A percentile compares a stretch with the other conserved stretches of the same genome.
Conservation (phyloP, 64 coral and sea anemone species). For the Stichodactyla helianthus region DNA sequence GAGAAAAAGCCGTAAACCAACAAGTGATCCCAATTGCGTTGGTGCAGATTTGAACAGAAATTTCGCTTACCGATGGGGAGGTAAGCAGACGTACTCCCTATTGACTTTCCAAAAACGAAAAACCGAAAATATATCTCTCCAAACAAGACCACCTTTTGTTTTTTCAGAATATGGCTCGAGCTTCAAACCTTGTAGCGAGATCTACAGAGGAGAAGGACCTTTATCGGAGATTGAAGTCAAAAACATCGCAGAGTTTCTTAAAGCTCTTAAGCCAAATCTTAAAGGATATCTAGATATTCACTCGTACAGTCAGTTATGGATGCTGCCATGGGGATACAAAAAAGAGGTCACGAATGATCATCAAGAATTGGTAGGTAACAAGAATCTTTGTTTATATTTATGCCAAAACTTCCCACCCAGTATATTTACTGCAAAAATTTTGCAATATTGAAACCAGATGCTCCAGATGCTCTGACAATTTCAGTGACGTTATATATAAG, state of each 20-base stretch:
- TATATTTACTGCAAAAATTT: no score
- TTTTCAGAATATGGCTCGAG: constrained; percentile 3
- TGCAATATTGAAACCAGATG: no score
- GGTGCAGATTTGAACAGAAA: constrained; percentile 93
- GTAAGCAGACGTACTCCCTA: not conserved
- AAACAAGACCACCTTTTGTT: not conserved
- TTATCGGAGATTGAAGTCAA: constrained; percentile 52
- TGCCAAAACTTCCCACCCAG: no score
- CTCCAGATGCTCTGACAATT: no score
- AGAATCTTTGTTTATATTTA: not conserved
- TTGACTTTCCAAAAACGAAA: not conserved
- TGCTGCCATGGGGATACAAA: constrained; percentile 72
- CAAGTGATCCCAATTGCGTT: constrained; percentile 29
- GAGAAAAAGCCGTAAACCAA: constrained; percentile 73
- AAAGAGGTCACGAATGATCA: constrained; percentile 3
- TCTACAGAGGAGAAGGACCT: constrained; percentile 26
- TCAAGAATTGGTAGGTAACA: constrained; percentile 42
- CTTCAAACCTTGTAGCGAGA: constrained; percentile 33
- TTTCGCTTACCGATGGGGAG: constrained; percentile 67
- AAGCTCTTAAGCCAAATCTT: constrained; percentile 14
- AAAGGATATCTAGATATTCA: constrained; percentile 56
- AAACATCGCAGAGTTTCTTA: constrained; percentile 32
- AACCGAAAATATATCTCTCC: not conserved
- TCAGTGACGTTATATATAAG: no score
- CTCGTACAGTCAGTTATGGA: constrained; percentile 60